Percentiles rank a stretch among this genome's conserved stretches.
phyloP scores from a whole-genome alignment of 2,113 vertebrate species.

The Echinops telfairi region DNA sequence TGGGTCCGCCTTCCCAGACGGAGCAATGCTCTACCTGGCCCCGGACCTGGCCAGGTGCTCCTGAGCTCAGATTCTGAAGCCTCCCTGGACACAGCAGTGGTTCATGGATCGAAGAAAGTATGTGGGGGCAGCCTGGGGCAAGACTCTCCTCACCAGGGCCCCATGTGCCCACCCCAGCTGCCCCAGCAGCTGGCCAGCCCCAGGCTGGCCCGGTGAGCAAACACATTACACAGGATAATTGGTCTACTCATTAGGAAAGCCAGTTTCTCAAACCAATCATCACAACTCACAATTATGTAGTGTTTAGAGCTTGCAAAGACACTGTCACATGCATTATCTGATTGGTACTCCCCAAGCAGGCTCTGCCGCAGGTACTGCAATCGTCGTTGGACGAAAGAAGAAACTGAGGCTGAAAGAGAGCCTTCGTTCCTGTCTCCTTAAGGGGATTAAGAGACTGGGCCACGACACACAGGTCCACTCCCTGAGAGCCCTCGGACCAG shows the following conservation, averaged over 20 bases:
- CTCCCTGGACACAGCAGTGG: background rate
- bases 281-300: constrained; percentile 63
- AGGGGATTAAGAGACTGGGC: background rate
- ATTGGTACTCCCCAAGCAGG: background rate
- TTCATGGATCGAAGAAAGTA: background rate
- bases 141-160: background rate
- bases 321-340: constrained; percentile 56
- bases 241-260: constrained; percentile 60
- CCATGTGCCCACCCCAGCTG: background rate
- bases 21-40: constrained; percentile 68
- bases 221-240: background rate
- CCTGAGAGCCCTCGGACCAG: background rate
- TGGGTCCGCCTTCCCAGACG: constrained; percentile 37
- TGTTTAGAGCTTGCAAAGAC: background rate
- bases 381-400: constrained; percentile 4
- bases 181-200: background rate
- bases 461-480: background rate
- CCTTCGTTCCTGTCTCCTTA: background rate
- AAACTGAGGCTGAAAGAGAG: background rate
- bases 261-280: constrained; percentile 63
- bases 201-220: background rate
- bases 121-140: fast-evolving
- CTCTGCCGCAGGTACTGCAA: constrained; percentile 2
- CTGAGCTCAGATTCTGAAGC: background rate
- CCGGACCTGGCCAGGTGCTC: background rate